These are phyloP conservation scores for Cyanoderma ruficeps DNA, from an alignment of 2,113 vertebrate genomes.

Conservation along the genomic window DNA sequence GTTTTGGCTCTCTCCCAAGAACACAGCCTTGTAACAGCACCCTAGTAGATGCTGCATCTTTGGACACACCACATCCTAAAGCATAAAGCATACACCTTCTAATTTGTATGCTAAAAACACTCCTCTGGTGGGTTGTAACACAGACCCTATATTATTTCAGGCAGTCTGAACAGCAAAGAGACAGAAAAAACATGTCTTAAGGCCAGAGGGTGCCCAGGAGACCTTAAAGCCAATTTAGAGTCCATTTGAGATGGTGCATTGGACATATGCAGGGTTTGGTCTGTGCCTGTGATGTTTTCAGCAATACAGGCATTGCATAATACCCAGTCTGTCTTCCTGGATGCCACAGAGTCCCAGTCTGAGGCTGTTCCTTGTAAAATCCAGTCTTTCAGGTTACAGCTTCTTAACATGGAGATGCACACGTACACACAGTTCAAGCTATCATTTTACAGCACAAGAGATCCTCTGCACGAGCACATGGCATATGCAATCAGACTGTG, in stretches of 20 bases:
- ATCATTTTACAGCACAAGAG: background rate
- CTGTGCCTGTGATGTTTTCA: background rate
- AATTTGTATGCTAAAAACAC: constrained; percentile 13
- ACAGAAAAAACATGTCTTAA: background rate
- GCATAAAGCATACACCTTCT: background rate
- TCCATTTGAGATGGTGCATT: background rate
- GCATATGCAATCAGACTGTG: background rate
- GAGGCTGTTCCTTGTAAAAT: background rate
- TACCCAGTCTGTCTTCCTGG: background rate
- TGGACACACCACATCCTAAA: background rate
- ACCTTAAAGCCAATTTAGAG: background rate
- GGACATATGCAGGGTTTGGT: background rate
- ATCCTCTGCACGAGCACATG: background rate
- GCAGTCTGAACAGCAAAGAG: background rate
- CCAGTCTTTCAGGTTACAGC: background rate
- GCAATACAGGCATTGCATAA: background rate
- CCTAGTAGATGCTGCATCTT: background rate
- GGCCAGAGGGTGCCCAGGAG: background rate
- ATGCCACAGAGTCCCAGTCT: background rate
- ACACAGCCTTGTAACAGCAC: background rate
- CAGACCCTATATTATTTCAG: background rate
- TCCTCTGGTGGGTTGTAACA: background rate
- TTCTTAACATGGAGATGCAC: background rate
- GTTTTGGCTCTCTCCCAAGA: background rate
- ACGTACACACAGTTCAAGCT: background rate